phyloP scores from a whole-genome alignment of 2,797 vertebrate genomes.

The Pteropus rufus region DNA sequence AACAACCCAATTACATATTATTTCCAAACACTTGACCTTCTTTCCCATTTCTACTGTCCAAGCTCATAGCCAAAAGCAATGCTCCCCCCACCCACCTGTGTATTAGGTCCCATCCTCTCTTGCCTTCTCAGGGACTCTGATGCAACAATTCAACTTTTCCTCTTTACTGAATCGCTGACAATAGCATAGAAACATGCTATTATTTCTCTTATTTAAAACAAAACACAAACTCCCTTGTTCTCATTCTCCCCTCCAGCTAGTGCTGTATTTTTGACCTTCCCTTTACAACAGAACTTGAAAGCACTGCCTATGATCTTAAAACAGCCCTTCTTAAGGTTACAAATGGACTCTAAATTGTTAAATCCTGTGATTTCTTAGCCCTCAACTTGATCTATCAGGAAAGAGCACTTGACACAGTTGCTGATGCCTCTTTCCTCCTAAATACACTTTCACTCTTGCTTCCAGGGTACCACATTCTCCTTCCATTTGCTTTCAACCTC shows the following conservation, averaged over 20 bases:
- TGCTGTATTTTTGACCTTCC: background rate
- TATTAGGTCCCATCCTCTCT: background rate
- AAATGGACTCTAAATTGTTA: background rate
- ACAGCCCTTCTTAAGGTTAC: background rate
- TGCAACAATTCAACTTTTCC: background rate
- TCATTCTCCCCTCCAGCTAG: background rate
- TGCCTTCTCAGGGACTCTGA: background rate
- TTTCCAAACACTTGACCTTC: background rate
- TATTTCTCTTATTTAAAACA: conserved; percentile 20
- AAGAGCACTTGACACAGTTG: background rate
- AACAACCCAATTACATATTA: background rate
- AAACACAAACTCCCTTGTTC: background rate
- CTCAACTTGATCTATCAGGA: background rate
- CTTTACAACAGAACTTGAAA: background rate
- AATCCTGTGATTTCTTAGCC: background rate
- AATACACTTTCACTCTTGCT: conserved; percentile 16
- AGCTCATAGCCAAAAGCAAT: background rate
- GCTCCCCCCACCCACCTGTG: background rate
- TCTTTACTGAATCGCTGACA: background rate
- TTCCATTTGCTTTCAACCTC: background rate
- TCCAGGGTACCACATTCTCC: background rate
- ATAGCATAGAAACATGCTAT: background rate
- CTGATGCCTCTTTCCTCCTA: background rate
- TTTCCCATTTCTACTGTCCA: background rate
- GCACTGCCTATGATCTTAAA: background rate